Base-by-base conservation (phyloP, 1,140 invertebrate species). In the Drosophila triauraria region DNA sequence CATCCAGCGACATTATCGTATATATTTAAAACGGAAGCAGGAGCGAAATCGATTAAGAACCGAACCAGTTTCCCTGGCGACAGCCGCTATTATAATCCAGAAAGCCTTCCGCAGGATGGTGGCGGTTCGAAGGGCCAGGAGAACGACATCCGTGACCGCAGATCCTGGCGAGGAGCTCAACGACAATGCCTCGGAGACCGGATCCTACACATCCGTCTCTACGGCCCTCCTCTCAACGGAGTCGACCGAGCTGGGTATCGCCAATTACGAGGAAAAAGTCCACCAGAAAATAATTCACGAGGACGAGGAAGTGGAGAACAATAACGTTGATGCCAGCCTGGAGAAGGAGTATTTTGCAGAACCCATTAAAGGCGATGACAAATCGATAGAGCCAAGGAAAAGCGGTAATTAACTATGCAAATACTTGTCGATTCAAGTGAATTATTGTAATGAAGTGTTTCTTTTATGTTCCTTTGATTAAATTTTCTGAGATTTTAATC, bases 141-240 rank as follows among this genome's bases (percentile, higher is more conserved):
- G 40, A 53, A 61, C 61, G 25, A 63, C 50, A 30, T 58, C 78
- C 5, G 63, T 69, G 20, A 65, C 60, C 9, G 40, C 69, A 10
- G 75, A 75, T 47, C 69, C 78, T n/a, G 23, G 44, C 20, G 82
- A 91, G 32, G 85, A 91, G 15, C 65, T 80, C 2, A 83, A 86
- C 42, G 90, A 91, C 50, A 86, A 82, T 62, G 75, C 67, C 27
- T 91, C 90, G 0, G 90, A 91, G 23, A 80, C 77, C 7, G 84
- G 82, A 3, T 91, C 90, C 7, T 91, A 91, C 47, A 91, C 84
- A 17, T 91, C 90, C 23, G 82, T 82, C n/a, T 91, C 90, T 15
- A 91, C 90, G 13, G 90, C 83, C 1, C 58, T 86, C 4, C 69
- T 91, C 13, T 86, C 90, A 13, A 88, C 90, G 7, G 90, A 91